Conservation (phyloP, 2,888 invertebrate species). For the Acrobeloides nanus region DNA sequence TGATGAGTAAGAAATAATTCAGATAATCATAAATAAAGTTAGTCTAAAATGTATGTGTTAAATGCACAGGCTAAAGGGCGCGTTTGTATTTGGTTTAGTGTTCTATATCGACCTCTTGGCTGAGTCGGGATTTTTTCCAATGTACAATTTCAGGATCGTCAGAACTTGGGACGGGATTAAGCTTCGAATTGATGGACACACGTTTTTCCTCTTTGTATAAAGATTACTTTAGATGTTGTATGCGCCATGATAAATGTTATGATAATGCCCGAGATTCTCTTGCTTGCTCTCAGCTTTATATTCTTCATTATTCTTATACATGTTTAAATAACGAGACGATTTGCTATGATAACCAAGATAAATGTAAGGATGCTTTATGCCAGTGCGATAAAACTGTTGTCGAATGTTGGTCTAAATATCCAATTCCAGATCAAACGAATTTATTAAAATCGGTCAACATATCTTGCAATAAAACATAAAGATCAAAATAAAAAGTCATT, state of each 20-base stretch:
- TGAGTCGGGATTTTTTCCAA: too few relatives aligned
- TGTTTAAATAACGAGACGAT: not conserved
- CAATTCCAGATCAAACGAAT: too few relatives aligned
- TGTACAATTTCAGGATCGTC: too few relatives aligned
- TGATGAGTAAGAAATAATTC: constrained; percentile 30
- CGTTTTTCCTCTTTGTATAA: too few relatives aligned
- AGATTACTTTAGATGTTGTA: constrained; percentile 43
- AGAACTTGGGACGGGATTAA: too few relatives aligned
- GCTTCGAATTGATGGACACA: too few relatives aligned
- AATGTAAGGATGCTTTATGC: constrained; percentile 40
- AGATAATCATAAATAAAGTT: not conserved
- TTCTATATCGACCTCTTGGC: too few relatives aligned
- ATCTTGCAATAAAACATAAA: too few relatives aligned
- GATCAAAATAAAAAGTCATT: too few relatives aligned
- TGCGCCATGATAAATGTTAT: constrained; percentile 49
- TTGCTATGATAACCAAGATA: too few relatives aligned
- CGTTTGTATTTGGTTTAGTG: too few relatives aligned
- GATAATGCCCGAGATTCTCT: constrained; percentile 38
- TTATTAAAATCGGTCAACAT: constrained; percentile 26
- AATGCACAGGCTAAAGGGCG: too few relatives aligned
- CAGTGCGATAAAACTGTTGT: constrained; percentile 40
- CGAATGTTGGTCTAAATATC: constrained; percentile 38
- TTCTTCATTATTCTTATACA: not conserved
- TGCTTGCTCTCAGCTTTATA: not conserved
- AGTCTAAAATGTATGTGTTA: constrained; percentile 6